Percentiles rank a stretch among this genome's conserved stretches.
phyloP scores from a whole-genome alignment of 2,888 invertebrate genomes.

The Acanthacorydalis orientalis region DNA sequence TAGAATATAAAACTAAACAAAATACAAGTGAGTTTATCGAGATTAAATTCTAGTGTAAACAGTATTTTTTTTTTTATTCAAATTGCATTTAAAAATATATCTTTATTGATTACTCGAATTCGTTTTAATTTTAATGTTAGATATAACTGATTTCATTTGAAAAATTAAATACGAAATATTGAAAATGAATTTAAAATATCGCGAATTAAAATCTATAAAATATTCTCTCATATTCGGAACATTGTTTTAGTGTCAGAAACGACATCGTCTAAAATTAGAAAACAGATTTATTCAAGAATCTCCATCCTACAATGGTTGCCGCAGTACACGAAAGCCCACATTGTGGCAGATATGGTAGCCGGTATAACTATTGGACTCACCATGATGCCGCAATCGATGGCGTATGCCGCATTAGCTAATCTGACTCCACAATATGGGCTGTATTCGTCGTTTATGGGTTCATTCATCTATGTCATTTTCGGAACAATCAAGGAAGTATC shows the following conservation, averaged over 20 bases:
- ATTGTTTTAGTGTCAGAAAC: background rate
- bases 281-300: slow-evolving; percentile 17
- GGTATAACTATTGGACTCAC: slow-evolving; percentile 81
- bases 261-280: background rate
- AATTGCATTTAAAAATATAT: too few relatives aligned
- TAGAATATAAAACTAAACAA: too few relatives aligned
- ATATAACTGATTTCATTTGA: too few relatives aligned
- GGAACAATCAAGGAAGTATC: slow-evolving; percentile 78
- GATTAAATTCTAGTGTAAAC: too few relatives aligned
- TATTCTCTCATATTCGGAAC: background rate
- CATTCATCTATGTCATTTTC: slow-evolving; percentile 71
- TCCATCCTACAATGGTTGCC: slow-evolving; percentile 49
- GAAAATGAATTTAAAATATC: too few relatives aligned
- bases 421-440: slow-evolving; percentile 80
- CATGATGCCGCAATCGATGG: slow-evolving; percentile 85
- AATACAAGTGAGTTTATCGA: too few relatives aligned
- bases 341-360: slow-evolving; percentile 68
- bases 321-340: slow-evolving; percentile 46
- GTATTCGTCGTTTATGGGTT: slow-evolving; percentile 81
- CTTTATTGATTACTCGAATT: too few relatives aligned
- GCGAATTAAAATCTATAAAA: too few relatives aligned
- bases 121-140: too few relatives aligned
- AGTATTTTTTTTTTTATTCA: too few relatives aligned
- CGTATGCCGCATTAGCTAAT: slow-evolving; percentile 74
- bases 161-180: too few relatives aligned